Evolutionary conservation across 2,888 invertebrate species (phyloP), one percentile per base, ranked within the genome.

Genomic region (Mactromeris polynyma): DNA sequence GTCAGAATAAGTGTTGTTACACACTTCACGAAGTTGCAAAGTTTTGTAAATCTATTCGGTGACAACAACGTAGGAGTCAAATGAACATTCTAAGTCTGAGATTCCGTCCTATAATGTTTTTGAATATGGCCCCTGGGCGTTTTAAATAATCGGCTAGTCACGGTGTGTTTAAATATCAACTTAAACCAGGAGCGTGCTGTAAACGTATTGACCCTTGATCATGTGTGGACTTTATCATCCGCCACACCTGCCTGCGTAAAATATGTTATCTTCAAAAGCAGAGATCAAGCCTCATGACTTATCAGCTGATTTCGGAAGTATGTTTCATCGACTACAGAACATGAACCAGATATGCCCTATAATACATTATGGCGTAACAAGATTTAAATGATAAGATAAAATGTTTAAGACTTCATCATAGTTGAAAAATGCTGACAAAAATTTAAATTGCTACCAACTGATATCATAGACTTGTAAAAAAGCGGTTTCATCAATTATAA

Each of bases 261-360:
- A 58, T 58, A 19, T 58, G 21, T 58, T 58, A 58, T 58, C 58
- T 58, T 58, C 58, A n/a, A 58, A 46, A 58, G 58, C 26, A 58
- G 58, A 21, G 58, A 58, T 19, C 58, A 58, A 58, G 58, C 58
- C 58, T 26, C n/a, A 21, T 46, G 42, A 46, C 46, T 80, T 80
- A 80, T 80, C 80, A 80, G 80, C 26, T 19, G 9, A 36, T 80
- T 80, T 80, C 42, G 33, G 80, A 80, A 31, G 21, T 40, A 42
- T 83, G 69, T 64, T 36, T 64, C 69, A 31, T 40, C 31, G 42
- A 9, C 26, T n/a, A 2, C 21, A 17, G 40, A 69, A 40, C 31
- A 69, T n/a, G 38, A 58, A 58, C 58, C 58, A 19, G 58, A 58
- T 21, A 58, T 58, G 58, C 58, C 58, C 58, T 26, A 21, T 21